Base-by-base conservation (phyloP, 2,888 invertebrate species). In the Liodrosophila aerea region DNA sequence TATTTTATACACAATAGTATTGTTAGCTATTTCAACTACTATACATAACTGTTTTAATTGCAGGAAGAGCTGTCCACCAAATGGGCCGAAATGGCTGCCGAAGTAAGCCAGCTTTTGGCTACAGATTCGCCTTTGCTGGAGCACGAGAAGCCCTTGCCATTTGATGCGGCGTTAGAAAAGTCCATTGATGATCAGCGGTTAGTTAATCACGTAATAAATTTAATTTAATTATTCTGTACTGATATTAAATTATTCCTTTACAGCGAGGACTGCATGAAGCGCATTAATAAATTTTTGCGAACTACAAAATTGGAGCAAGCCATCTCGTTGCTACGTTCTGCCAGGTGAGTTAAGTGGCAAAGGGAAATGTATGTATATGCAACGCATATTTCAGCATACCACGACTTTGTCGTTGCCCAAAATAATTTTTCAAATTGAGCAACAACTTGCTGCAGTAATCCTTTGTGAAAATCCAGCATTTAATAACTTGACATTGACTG, bases 141-240 rank as follows among this genome's bases (percentile, higher is more conserved):
- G 47, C 89, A 90, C 4, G 91, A 92, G 36, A 91, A 93, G 73
- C 92, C 93, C 1, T 91, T 94, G 59, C 97, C 97, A 0, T 97
- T 97, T 88, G 97, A 97, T 91, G 96, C 96, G 9, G 93, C 96
- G 0, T 94, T 95, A 3, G 96, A 97, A 73, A 92, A 93, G 33
- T 93, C 94, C 36, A 94, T 97, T 60, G 97, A 98, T 83, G 95
- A 97, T 86, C 97, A 98, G 91, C 97, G 95, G 96, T 96, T 11
- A 27, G 67, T 47, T n/a, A n/a, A n/a, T n/a, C n/a, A n/a, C n/a
- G n/a, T n/a, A n/a, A n/a, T n/a, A n/a, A n/a, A n/a, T 22, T 5
- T 16, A 7, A 4, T 13, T 29, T 13, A 30, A n/a, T n/a, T 5
- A 27, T 15, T 30, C 3, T 18, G 9, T 16, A 11, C 29, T 27